A percentile compares a stretch with the other conserved stretches of the same genome.
Evolutionary conservation across 2,113 vertebrate genomes (phyloP).

Genomic region (Todiramphus chloris): DNA sequence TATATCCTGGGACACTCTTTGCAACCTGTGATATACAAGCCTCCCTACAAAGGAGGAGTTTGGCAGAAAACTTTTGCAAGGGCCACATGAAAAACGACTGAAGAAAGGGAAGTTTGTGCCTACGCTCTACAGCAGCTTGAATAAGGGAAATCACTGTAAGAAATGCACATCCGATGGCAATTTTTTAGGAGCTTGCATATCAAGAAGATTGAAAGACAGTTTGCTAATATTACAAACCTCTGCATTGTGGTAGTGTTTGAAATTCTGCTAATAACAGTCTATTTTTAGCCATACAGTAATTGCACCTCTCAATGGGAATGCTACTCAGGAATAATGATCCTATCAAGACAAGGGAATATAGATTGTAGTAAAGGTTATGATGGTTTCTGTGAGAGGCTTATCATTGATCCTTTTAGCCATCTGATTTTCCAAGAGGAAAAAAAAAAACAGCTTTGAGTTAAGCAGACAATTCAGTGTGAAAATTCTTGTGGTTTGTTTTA

Average conservation of each 20-base stretch:
- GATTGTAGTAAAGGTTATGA: slow-evolving; percentile 45
- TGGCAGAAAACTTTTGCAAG: background rate
- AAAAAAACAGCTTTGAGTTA: background rate
- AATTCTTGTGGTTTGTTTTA: background rate
- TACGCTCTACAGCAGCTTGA: background rate
- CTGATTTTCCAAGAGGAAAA: background rate
- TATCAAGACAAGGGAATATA: slow-evolving; percentile 6
- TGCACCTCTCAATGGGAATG: slow-evolving; percentile 5
- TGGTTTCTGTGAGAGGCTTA: slow-evolving; percentile 24
- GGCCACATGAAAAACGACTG: background rate
- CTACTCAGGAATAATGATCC: slow-evolving; percentile 5
- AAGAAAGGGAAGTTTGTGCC: background rate
- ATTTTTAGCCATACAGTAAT: slow-evolving; percentile 42
- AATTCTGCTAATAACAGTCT: slow-evolving; percentile 10
- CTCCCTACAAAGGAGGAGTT: background rate
- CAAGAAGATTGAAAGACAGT: slow-evolving; percentile 15
- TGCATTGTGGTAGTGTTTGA: background rate
- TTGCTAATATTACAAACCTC: background rate
- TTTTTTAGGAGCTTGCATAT: background rate
- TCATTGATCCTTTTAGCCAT: slow-evolving; percentile 29
- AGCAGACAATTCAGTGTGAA: background rate
- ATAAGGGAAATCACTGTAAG: background rate
- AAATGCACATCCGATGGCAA: background rate
- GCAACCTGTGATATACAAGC: background rate
- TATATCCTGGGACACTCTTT: background rate